These are phyloP conservation scores for Poeciliopsis retropinna DNA, from an alignment of 2,113 vertebrate species.

Conservation along the genomic window DNA sequence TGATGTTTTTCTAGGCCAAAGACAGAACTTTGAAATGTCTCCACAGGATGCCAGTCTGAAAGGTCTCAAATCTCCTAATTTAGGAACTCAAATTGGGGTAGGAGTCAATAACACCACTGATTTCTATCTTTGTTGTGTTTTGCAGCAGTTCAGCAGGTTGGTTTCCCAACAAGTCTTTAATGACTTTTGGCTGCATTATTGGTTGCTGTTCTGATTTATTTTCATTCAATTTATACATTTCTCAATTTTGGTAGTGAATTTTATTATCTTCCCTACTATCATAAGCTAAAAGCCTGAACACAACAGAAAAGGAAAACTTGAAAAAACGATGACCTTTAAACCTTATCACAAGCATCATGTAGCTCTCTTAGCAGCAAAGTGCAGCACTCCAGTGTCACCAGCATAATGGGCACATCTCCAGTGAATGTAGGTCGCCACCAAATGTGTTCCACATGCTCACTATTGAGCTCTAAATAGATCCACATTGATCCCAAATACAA, in stretches of 20 bases:
- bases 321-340: neutral
- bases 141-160: too few species aligned
- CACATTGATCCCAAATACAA: slow-evolving; percentile 34
- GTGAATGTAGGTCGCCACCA: slow-evolving; percentile 53
- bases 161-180: neutral
- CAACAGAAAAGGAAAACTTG: neutral
- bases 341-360: slow-evolving; percentile 7
- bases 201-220: neutral
- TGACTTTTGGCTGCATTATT: neutral
- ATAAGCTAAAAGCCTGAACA: neutral
- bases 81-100: too few species aligned
- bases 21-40: too few species aligned
- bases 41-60: too few species aligned
- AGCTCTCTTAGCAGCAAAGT: neutral
- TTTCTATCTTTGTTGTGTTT: too few species aligned
- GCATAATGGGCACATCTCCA: slow-evolving; percentile 17
- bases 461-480: slow-evolving; percentile 20
- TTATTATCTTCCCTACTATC: neutral
- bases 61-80: too few species aligned
- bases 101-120: too few species aligned
- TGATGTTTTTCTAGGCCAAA: too few species aligned
- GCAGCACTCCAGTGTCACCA: slow-evolving; percentile 19
- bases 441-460: slow-evolving; percentile 20
- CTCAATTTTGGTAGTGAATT: neutral
- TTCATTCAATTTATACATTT: neutral